Evolutionary conservation across 1,140 invertebrate species (phyloP), one percentile per base, ranked within the genome.

Genomic region (Lucilia cuprina): DNA sequence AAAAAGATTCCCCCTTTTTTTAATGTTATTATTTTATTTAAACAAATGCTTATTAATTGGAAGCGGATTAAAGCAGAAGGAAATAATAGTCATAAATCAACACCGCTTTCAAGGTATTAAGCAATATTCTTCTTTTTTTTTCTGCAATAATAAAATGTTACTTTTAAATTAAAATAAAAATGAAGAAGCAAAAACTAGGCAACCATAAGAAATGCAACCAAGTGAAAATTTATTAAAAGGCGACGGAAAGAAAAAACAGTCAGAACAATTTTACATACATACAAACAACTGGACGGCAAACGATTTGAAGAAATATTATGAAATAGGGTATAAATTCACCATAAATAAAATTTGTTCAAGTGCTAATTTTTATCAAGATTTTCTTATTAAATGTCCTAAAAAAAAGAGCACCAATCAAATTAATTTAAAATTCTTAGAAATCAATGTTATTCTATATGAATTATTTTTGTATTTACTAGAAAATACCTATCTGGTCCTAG

Each of bases 161-260:
- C 55, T 60, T 60, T 60, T n/a, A 60, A 60, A 60, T 60, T 60
- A 60, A 17, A n/a, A 60, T n/a, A 60, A 60, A 60, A 60, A 60
- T n/a, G 55, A 60, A 60, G 5, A 17, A 60, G 55, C 55, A 17
- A 60, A 60, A 60, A 60, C 55, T 60, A 60, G 55, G 55, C 55
- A 60, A 60, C 55, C 55, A 60, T 60, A 60, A 60, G 55, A 60
- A 60, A 60, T 60, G 55, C 55, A 60, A 60, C 55, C 55, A 60
- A 60, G 14, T 60, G 55, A 60, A 60, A 60, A 60, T 60, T 60
- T 60, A n/a, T n/a, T n/a, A 60, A 60, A 17, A 17, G 17, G 50
- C 12, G 50, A 55, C 8, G 17, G 10, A 55, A 17, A 60, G n/a
- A 60, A 60, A 60, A 60, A 14, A 17, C 41, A 41, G 41, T 10